A percentile compares a stretch with the other conserved stretches of the same genome.
These are phyloP conservation scores for Varanus komodoensis DNA, from an alignment of 2,113 vertebrate species.

Conservation along the genomic window DNA sequence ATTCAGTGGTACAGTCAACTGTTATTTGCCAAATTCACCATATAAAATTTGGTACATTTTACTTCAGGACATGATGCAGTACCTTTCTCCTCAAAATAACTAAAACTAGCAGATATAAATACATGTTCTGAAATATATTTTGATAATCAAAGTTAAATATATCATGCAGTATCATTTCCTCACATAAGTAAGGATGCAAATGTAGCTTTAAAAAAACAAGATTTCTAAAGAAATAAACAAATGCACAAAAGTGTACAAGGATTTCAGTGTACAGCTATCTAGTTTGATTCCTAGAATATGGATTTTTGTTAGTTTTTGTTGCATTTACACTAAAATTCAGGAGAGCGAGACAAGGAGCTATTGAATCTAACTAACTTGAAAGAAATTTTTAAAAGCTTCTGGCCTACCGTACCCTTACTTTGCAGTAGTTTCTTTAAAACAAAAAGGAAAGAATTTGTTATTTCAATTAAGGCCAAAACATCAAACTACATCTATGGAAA, in stretches of 20 bases:
- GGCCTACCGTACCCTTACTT: neutral
- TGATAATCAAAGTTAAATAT: neutral
- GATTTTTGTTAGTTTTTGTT: neutral
- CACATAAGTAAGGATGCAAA: neutral
- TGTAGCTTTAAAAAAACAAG: neutral
- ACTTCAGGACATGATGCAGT: neutral
- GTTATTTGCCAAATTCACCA: neutral
- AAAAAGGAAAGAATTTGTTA: neutral
- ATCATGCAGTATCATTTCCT: neutral
- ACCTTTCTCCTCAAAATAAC: neutral
- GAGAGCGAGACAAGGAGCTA: neutral
- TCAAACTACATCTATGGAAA: neutral
- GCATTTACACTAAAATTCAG: neutral
- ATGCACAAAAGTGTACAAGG: neutral
- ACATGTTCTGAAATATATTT: neutral
- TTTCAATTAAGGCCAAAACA: slow-evolving; percentile 8
- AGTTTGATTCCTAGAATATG: neutral
- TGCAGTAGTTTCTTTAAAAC: neutral
- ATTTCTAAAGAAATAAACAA: neutral
- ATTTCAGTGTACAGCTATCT: neutral
- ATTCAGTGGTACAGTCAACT: neutral
- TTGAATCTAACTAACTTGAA: neutral
- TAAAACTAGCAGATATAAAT: neutral
- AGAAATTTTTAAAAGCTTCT: neutral
- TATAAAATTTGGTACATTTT: neutral